phyloP scores from a whole-genome alignment of 1,140 invertebrate species.

The Platorchestia sp. region DNA sequence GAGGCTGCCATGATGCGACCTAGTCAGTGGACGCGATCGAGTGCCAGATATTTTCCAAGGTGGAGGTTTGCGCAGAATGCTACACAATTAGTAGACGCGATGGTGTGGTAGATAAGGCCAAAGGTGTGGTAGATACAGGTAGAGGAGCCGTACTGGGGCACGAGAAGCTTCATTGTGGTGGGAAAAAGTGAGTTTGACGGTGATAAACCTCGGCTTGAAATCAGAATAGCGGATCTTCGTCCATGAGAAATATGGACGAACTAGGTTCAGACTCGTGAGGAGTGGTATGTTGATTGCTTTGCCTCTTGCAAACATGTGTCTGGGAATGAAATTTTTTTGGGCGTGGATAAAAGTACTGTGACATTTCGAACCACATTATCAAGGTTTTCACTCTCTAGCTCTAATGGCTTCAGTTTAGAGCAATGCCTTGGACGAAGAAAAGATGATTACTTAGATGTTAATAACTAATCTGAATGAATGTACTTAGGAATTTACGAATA shows the following conservation, averaged over 20 bases:
- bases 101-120: slow-evolving; percentile 40
- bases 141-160: slow-evolving; percentile 42
- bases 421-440: neutral
- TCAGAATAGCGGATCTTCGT: neutral
- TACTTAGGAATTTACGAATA: neutral
- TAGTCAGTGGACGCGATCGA: neutral
- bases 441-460: neutral
- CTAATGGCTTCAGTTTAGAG: neutral
- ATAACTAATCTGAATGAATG: neutral
- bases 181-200: neutral
- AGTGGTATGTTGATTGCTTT: neutral
- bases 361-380: neutral
- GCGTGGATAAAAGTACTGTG: neutral
- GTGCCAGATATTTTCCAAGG: neutral
- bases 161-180: slow-evolving; percentile 11
- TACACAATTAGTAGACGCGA: slow-evolving; percentile 30
- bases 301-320: neutral
- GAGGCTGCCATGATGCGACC: neutral
- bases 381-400: neutral
- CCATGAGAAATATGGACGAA: neutral
- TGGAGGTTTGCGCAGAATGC: slow-evolving; percentile 18
- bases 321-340: neutral
- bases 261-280: neutral
- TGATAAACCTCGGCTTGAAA: neutral
- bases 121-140: slow-evolving; percentile 46